A percentile compares a stretch with the other conserved stretches of the same genome.
Conservation (phyloP, 2,888 invertebrate species). For the Lathronympha strigana region DNA sequence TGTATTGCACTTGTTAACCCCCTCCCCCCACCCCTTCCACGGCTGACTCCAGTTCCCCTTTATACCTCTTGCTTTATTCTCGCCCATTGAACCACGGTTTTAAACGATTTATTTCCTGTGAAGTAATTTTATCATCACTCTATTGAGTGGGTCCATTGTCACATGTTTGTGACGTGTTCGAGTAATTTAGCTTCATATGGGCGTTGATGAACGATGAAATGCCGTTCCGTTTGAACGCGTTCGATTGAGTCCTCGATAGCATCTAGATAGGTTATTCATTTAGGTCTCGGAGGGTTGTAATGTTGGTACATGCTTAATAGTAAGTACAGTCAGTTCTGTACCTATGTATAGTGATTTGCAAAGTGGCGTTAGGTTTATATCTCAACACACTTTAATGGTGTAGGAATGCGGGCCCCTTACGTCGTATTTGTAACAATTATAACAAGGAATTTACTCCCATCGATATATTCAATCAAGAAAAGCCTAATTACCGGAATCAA, state of each 20-base stretch:
- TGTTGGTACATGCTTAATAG: no score
- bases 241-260: background rate
- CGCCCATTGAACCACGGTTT: conserved; percentile 26
- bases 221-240: background rate
- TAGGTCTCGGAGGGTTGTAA: no score
- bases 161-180: conserved; percentile 11
- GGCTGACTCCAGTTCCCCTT: conserved; percentile 11
- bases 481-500: no score
- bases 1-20: conserved; percentile 61
- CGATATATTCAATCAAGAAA: no score
- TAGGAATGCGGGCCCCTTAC: no score
- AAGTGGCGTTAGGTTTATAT: no score
- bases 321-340: no score
- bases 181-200: background rate
- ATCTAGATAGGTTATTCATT: no score
- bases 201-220: background rate
- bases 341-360: no score
- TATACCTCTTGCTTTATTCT: conserved; percentile 31
- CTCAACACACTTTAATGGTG: no score
- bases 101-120: conserved; percentile 32
- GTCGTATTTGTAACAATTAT: no score
- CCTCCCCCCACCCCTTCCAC: conserved; percentile 36
- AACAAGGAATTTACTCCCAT: no score
- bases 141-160: conserved; percentile 21
- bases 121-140: conserved; percentile 29